Conservation (phyloP, 2,888 invertebrate genomes). For the Apotomis capreana region DNA sequence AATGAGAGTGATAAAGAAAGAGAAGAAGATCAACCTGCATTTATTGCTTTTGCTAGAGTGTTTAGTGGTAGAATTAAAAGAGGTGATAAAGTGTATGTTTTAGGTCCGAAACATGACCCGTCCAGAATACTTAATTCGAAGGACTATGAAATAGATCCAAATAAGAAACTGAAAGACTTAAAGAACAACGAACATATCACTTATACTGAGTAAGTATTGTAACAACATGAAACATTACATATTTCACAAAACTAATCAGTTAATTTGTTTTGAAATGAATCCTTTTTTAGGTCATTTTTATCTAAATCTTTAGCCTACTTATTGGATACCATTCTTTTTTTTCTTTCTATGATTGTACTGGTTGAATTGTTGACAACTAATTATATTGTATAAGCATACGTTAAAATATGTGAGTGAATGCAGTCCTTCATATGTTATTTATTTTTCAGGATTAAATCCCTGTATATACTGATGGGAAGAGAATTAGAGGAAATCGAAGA, state of each 20-base stretch:
- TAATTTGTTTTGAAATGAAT: no score
- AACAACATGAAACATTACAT: neutral
- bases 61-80: constrained; percentile 93
- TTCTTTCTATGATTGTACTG: no score
- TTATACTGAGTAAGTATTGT: constrained; percentile 74
- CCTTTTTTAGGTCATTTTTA: no score
- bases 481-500: constrained; percentile 91
- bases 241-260: no score
- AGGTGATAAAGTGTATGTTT: constrained; percentile 91
- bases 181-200: constrained; percentile 86
- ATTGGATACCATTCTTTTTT: no score
- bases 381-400: no score
- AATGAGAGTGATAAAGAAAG: constrained; percentile 58
- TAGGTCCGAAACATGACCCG: constrained; percentile 95
- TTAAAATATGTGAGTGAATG: no score
- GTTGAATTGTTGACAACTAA: no score
- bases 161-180: constrained; percentile 84
- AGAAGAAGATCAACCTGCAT: constrained; percentile 84
- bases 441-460: constrained; percentile 84
- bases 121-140: constrained; percentile 76
- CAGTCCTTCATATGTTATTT: constrained; percentile 31
- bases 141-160: constrained; percentile 72
- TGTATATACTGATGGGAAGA: constrained; percentile 96
- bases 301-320: no score
- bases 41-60: constrained; percentile 96